phyloP scores from a whole-genome alignment of 2,888 invertebrate species.

The Beris chalybata region DNA sequence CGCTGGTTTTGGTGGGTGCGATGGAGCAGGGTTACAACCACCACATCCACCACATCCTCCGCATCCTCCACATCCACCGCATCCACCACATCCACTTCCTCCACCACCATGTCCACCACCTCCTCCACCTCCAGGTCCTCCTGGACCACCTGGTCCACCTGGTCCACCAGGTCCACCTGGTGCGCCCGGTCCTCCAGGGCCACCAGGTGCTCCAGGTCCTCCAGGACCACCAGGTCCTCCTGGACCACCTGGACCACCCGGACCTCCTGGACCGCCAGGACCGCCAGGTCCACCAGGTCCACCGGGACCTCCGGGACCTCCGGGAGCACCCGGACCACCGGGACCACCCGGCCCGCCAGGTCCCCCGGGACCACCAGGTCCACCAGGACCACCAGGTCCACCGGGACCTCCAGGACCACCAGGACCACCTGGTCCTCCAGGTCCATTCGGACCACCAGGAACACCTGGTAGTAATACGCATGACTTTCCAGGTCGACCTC shows the following conservation, averaged over 20 bases:
- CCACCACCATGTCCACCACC: background rate
- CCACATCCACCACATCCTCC: background rate
- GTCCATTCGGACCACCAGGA: background rate
- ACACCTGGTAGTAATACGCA: background rate
- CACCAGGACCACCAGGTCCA: background rate
- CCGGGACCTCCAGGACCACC: constrained; percentile 5
- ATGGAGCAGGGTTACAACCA: background rate
- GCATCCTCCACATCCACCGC: background rate
- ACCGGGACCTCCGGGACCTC: background rate
- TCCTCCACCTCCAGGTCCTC: background rate
- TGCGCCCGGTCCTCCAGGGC: background rate
- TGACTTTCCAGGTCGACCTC: background rate
- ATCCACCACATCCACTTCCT: background rate
- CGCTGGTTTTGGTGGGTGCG: background rate
- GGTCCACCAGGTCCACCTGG: background rate
- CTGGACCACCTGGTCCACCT: background rate
- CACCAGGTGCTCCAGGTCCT: background rate
- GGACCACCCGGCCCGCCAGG: background rate
- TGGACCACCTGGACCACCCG: background rate
- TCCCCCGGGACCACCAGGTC: background rate
- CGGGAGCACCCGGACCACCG: background rate
- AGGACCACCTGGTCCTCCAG: constrained; percentile 2
- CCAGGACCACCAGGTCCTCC: constrained; percentile 3
- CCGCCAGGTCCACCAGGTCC: background rate
- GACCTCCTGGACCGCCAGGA: background rate